Evolutionary conservation across 1,140 invertebrate genomes (phyloP), one percentile per base, ranked within the genome.

Genomic region (Danaus plexippus): DNA sequence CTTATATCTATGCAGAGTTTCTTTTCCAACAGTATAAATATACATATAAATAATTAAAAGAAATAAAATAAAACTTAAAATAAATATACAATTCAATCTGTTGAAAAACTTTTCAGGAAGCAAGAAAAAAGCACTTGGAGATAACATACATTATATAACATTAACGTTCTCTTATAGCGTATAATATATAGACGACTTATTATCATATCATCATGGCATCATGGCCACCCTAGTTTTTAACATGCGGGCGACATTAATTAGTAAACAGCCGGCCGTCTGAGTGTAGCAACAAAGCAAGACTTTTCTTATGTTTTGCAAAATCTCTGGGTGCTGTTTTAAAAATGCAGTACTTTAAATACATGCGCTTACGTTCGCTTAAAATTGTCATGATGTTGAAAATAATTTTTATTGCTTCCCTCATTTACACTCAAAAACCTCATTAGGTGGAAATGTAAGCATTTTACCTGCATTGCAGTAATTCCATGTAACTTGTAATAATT

Each of bases 201-300:
- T 22, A 32, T 32, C 22, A 32, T 32, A 32, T 32, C 7, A 32
- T 32, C 22, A 32, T 32, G 22, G 4, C 22, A 32, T 15, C 51
- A 65, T 71, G 63, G 73, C 11, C 44, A 58, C 70, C 52, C 66
- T 67, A 64, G 54, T 42, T 55, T 67, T 63, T 67, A 69, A 70
- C 76, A 79, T 79, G 73, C 74, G 74, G 76, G 74, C 67, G 75
- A 57, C 62, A 64, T 77, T 79, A 77, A 79, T 79, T 79, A 79
- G 76, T 77, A 79, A 77, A 77, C 74, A 79, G 74, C 72, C 68
- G 63, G 59, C 65, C 63, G 74, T 71, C 73, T 74, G 71, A 66
- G 64, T 65, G 66, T 65, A 67, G 57, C 62, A 75, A 77, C 73
- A 59, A 60, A 64, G 71, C 67, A 46, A 56, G 56, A 61, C 73